phyloP scores from a whole-genome alignment of 2,797 vertebrate genomes.

The Xenops minutus region DNA sequence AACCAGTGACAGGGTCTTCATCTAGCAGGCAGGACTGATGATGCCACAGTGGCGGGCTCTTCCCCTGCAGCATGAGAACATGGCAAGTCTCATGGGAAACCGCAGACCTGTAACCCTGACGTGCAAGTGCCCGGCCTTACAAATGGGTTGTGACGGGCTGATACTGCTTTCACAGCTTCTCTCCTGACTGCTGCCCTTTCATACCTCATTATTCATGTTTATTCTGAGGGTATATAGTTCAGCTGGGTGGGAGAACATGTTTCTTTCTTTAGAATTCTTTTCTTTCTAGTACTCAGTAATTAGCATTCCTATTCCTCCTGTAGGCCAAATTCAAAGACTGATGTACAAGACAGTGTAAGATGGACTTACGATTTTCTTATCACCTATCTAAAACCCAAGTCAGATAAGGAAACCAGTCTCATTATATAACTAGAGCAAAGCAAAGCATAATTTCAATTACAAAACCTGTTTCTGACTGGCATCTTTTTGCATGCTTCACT shows the following conservation, averaged over 20 bases:
- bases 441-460: neutral
- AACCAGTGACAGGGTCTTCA: neutral
- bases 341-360: neutral
- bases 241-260: neutral
- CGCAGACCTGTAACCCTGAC: constrained; percentile 40
- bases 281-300: neutral
- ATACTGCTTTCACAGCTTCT: neutral
- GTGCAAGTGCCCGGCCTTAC: neutral
- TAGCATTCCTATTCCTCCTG: neutral
- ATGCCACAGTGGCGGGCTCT: accelerated
- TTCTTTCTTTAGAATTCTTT: neutral
- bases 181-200: constrained; percentile 24
- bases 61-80: constrained; percentile 11
- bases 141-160: neutral
- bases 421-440: neutral
- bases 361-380: neutral
- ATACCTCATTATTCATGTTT: constrained; percentile 44
- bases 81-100: constrained; percentile 32
- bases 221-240: neutral
- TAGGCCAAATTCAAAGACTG: neutral
- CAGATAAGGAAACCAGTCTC: neutral
- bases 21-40: neutral
- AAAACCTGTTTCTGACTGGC: neutral
- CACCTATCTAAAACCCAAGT: neutral
- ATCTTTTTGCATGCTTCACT: neutral